Base-by-base conservation (phyloP, 2,888 invertebrate genomes). In the Chydorus sphaericus region DNA sequence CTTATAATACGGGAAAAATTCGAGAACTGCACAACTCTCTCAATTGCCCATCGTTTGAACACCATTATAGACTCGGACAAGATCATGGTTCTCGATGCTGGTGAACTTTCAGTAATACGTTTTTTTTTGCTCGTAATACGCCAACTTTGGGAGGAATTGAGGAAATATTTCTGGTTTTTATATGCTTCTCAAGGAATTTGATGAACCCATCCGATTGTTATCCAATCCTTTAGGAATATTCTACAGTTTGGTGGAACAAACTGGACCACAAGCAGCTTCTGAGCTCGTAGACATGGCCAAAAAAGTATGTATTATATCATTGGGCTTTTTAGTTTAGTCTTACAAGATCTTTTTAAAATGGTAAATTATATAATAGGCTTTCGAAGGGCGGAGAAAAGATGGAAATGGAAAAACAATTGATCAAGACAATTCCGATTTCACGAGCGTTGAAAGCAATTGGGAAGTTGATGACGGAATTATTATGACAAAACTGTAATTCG, bases 21-120 rank as follows among this genome's bases (percentile, higher is more conserved):
- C 67, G 75, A 76, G 14, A 72, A 82, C 20, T 91, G 89, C 69
- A 90, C 91, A 0, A 90, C 92, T 8, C 70, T 93, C 37, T 92
- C 91, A 0, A 88, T 93, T 33, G 92, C 92, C 4, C 92, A 93
- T 71, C 77, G 93, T 39, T 74, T 94, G 29, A 83, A 92, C 68
- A 93, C 92, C 1, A 85, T 93, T 60, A 91, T 93, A 83, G 92
- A 93, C 70, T 88, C 87, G 0, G 88, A 91, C 71, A 77, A 83
- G 59, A 83, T 91, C 18, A 75, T 92, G 66, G 90, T 92, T 2
- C 83, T 93, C 80, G 85, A 89, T 65, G 77, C 80, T 7, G 93
- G 93, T 1, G 69, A 72, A 18, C 77, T 86, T 57, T 80, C 75
- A 10, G 65, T 64, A 59, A 55, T n/a, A n/a, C n/a, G n/a, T n/a